phyloP scores from a whole-genome alignment of 2,888 invertebrate species.

The Rhodophaea formosa region DNA sequence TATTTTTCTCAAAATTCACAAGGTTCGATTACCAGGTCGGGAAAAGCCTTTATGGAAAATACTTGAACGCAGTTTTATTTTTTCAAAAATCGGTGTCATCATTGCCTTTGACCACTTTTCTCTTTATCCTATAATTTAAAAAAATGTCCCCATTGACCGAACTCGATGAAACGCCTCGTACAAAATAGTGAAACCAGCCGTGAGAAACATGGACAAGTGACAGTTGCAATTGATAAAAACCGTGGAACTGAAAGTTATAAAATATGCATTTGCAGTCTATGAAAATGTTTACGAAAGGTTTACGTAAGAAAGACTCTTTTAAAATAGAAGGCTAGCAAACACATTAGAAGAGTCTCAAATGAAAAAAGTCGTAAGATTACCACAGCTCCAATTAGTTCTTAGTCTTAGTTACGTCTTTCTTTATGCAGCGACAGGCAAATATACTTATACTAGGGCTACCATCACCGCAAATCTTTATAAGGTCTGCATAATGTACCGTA shows the following conservation, averaged over 20 bases:
- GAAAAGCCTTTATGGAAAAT: no score
- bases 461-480: neutral
- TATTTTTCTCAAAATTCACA: no score
- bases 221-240: neutral
- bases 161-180: no score
- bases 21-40: no score
- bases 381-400: neutral
- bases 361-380: neutral
- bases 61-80: no score
- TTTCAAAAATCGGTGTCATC: no score
- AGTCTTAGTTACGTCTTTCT: slow-evolving; percentile 3
- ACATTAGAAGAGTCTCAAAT: neutral
- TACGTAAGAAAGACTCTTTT: slow-evolving; percentile 7
- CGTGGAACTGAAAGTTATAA: neutral
- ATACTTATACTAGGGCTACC: neutral
- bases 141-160: no score
- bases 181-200: no score
- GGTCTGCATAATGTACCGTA: no score
- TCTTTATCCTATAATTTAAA: no score
- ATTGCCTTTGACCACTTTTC: no score
- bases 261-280: neutral
- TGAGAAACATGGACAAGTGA: neutral
- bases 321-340: slow-evolving; percentile 13
- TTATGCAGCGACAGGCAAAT: neutral
- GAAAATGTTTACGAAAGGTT: slow-evolving; percentile 15